Conservation (phyloP, 2,113 vertebrate genomes). For the Larimichthys polyactis region DNA sequence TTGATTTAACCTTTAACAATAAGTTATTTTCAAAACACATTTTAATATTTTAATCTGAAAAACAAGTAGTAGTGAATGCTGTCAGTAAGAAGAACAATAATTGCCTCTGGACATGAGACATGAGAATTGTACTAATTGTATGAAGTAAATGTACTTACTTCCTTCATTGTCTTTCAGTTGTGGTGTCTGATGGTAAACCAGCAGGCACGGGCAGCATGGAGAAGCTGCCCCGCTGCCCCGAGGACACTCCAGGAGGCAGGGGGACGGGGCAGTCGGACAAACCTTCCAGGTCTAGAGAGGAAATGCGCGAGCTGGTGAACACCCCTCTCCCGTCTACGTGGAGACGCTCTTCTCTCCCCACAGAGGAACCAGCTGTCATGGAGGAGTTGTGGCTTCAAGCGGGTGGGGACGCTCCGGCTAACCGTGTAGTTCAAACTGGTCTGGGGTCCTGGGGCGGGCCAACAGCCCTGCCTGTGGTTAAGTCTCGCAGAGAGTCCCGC, state of each 20-base stretch:
- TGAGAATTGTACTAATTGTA: no score
- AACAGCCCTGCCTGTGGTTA: conserved; percentile 72
- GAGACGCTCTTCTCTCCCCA: conserved; percentile 92
- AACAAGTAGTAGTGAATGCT: no score
- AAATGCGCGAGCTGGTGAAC: conserved; percentile 89
- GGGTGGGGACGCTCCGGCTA: conserved; percentile 54
- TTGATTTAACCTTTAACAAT: no score
- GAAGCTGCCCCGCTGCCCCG: conserved; percentile 44
- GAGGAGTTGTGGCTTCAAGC: conserved; percentile 85
- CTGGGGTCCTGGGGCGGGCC: conserved; percentile 71
- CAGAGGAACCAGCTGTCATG: conserved; percentile 82
- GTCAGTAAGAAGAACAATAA: no score
- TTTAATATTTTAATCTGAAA: no score
- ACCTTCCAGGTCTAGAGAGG: conserved; percentile 80
- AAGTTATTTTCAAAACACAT: no score
- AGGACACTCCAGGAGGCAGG: conserved; percentile 47
- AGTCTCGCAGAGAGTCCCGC: conserved; percentile 86
- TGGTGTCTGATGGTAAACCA: conserved; percentile 55
- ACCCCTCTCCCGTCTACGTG: conserved; percentile 91
- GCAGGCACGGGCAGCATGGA: conserved; percentile 48
- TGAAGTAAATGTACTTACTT: no score
- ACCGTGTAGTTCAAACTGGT: conserved; percentile 75
- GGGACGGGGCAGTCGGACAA: conserved; percentile 71
- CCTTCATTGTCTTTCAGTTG: conserved; percentile 40
- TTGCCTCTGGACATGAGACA: no score